A percentile compares a stretch with the other conserved stretches of the same genome.
Evolutionary conservation across 1,140 invertebrate genomes (phyloP).

Genomic region (Euschistus heros): DNA sequence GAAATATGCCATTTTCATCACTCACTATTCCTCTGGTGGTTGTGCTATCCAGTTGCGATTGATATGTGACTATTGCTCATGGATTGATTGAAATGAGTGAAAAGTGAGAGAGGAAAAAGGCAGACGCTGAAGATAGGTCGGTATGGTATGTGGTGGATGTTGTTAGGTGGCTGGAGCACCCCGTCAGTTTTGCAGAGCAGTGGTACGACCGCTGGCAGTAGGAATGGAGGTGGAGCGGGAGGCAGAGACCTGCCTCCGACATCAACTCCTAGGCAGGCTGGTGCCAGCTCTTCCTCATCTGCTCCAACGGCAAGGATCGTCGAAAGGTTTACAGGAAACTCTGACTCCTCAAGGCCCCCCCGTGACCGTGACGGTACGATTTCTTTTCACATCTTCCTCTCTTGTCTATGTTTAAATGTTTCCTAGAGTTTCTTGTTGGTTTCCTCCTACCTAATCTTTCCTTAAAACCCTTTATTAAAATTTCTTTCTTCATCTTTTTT

Average conservation of each 20-base stretch:
- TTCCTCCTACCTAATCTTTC: background rate
- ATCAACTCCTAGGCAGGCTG: conserved; percentile 28
- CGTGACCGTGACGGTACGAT: conserved; percentile 31
- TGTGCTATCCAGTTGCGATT: too few relatives aligned
- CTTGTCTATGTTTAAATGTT: too few relatives aligned
- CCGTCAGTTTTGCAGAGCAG: background rate
- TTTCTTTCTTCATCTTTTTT: background rate
- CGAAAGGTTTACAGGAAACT: conserved; percentile 34
- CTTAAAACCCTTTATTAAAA: background rate
- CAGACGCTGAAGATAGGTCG: background rate
- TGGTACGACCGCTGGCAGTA: conserved; percentile 6
- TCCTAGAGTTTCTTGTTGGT: background rate
- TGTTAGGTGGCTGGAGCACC: background rate
- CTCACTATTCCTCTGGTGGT: background rate
- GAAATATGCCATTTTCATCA: conserved; percentile 5
- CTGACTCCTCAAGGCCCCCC: conserved; percentile 30
- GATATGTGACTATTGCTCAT: too few relatives aligned
- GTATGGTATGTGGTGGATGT: too few relatives aligned
- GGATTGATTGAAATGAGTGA: background rate
- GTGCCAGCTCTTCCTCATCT: conserved; percentile 1
- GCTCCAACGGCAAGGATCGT: conserved; percentile 34
- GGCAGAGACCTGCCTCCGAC: conserved; percentile 28
- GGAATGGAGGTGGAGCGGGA: conserved; percentile 26
- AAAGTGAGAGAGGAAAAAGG: conserved; percentile 6
- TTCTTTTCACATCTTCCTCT: conserved; percentile 1